Evolutionary conservation across 2,888 invertebrate species (phyloP), one percentile per base, ranked within the genome.

Genomic region (Oscheius sp.): DNA sequence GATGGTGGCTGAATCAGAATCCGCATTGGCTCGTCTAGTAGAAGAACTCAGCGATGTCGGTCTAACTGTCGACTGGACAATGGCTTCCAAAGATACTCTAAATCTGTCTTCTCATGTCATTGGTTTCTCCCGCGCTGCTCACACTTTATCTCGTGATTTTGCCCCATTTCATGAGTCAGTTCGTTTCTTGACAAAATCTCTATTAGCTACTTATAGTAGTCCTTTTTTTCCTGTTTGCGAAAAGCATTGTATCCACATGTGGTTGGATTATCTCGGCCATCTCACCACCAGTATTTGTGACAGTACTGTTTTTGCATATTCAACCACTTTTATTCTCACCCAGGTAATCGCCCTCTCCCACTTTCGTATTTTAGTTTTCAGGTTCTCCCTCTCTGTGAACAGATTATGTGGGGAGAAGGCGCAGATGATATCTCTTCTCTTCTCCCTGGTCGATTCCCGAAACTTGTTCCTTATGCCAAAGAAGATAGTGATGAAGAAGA

Each of bases 1-100:
- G 1, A 89, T 89, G 79, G 94, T 94, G 89, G 92, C 94, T 88
- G 92, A 93, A 83, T 93, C 93, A 7, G 93, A 93, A 89, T 91
- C 91, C 1, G 92, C 92, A 71, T 91, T 93, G 25, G 91, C 91
- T 75, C 92, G 93, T 56, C 89, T 89, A 74, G 85, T 90, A 12
- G 89, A 89, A 55, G 90, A 90, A 63, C 79, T 87, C 75, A 81
- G 85, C n/a, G 88, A 88, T 71, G 71, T 87, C 12, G 84, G 82
- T 18, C 76, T 88, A 25, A 74, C 76, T 43, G 76, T 87, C n/a
- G 86, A 87, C 66, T 85, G 85, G 86, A 82, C 84, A n/a, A 74
- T 80, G 29, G 75, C 80, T 2, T 77, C 78, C 9, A 79, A 79
- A 53, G 74, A 79, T 23, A 72, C 78, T 2, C 72, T 87, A 29